These are phyloP conservation scores for Atethmia centrago DNA, from an alignment of 2,888 invertebrate species.

Conservation along the genomic window DNA sequence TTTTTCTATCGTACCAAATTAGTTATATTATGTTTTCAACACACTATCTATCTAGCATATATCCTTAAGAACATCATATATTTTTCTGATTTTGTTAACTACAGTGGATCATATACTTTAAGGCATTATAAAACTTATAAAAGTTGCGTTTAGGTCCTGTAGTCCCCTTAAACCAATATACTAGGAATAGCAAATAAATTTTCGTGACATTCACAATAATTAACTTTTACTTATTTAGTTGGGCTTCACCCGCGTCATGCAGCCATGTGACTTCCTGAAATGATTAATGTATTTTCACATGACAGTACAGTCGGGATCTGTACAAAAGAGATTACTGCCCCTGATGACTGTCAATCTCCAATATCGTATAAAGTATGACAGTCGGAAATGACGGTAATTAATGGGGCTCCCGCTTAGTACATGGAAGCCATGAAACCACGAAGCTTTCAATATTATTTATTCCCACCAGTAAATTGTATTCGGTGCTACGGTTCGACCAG, in stretches of 20 bases:
- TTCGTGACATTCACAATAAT: too few species aligned
- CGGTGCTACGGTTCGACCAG: constrained; percentile 17
- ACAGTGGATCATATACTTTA: too few species aligned
- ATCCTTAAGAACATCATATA: too few species aligned
- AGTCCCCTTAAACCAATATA: too few species aligned
- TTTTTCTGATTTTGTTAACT: too few species aligned
- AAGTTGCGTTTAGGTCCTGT: too few species aligned
- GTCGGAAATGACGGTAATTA: background rate
- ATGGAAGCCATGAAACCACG: constrained; percentile 15
- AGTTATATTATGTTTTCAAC: too few species aligned
- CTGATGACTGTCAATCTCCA: background rate
- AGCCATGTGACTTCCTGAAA: background rate
- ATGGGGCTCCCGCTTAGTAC: background rate
- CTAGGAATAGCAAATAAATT: too few species aligned
- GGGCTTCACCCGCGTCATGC: too few species aligned
- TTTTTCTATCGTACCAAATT: too few species aligned
- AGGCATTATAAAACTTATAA: too few species aligned
- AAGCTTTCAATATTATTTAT: constrained; percentile 37
- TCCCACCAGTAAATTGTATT: constrained; percentile 19
- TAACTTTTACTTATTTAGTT: background rate
- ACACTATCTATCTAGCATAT: too few species aligned
- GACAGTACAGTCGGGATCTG: background rate
- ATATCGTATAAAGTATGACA: background rate
- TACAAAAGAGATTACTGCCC: background rate
- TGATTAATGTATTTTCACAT: constrained; percentile 5